Conservation (phyloP, 2,113 vertebrate species). For the Chunga burmeisteri region DNA sequence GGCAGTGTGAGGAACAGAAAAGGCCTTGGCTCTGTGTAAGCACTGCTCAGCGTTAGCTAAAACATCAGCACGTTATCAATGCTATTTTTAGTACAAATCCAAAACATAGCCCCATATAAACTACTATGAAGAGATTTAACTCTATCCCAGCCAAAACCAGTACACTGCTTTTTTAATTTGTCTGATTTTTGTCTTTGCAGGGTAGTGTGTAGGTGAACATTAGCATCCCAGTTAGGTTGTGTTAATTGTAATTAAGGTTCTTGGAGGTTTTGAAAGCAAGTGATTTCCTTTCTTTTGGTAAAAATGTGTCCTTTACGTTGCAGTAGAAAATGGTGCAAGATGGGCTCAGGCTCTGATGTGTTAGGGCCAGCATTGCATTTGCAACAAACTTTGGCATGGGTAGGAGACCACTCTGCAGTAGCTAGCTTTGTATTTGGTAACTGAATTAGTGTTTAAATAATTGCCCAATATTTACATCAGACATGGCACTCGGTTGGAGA, state of each 20-base stretch:
- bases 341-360: background rate
- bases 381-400: background rate
- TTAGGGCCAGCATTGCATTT: background rate
- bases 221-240: background rate
- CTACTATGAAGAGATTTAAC: background rate
- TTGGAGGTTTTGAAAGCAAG: background rate
- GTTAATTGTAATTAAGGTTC: background rate
- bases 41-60: background rate
- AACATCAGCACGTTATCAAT: background rate
- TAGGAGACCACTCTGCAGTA: background rate
- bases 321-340: background rate
- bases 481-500: background rate
- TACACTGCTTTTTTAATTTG: background rate
- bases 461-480: background rate
- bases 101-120: background rate
- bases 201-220: background rate
- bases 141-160: background rate
- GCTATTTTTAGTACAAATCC: background rate
- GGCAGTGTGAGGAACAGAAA: background rate
- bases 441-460: background rate
- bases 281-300: background rate
- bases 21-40: background rate
- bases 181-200: background rate
- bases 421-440: background rate
- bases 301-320: background rate